Evolutionary conservation across 2,797 vertebrate genomes (phyloP).

Genomic region (Sciurus vulgaris): DNA sequence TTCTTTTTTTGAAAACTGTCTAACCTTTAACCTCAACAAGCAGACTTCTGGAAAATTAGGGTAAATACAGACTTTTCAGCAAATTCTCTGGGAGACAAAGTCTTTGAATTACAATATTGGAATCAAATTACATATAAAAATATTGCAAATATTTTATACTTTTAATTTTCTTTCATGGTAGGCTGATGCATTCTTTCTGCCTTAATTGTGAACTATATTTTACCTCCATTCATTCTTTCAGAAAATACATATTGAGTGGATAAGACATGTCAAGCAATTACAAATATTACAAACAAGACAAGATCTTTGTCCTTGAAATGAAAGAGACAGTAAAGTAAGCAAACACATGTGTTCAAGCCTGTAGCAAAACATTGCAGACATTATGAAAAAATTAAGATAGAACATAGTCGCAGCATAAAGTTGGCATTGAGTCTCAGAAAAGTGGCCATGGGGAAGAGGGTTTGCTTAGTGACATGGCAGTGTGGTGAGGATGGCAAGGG

Average conservation of each 20-base stretch:
- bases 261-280: not conserved
- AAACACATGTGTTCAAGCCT: not conserved
- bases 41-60: conserved; percentile 62
- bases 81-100: conserved; percentile 27
- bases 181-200: not conserved
- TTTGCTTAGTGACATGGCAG: not conserved
- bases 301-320: not conserved
- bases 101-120: not conserved
- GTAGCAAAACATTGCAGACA: not conserved
- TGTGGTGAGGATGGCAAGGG: not conserved
- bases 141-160: not conserved
- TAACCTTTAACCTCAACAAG: conserved; percentile 56
- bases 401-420: not conserved
- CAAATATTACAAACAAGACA: not conserved
- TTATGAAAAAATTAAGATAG: conserved; percentile 11
- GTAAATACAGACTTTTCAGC: conserved; percentile 30
- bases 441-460: not conserved
- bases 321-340: not conserved
- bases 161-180: not conserved
- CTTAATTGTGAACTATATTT: conserved; percentile 13
- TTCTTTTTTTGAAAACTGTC: conserved; percentile 54
- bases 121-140: conserved; percentile 34
- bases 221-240: not conserved
- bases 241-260: conserved; percentile 24
- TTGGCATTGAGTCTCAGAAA: not conserved